A percentile compares a stretch with the other conserved stretches of the same genome.
phyloP scores from a whole-genome alignment of 2,797 vertebrate genomes.

The Phataginus tricuspis region DNA sequence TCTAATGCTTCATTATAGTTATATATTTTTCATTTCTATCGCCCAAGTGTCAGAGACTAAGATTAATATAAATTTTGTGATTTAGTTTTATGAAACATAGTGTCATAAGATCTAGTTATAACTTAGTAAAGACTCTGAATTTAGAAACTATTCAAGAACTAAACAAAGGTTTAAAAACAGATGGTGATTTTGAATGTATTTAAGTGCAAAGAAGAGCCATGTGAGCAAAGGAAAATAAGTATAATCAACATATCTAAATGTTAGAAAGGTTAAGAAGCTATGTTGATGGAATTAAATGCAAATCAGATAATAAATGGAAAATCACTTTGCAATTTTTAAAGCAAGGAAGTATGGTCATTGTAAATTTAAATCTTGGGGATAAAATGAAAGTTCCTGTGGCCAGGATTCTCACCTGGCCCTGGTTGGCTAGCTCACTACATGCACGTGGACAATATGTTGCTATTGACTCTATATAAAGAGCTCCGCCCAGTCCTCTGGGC shows the following conservation, averaged over 20 bases:
- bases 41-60: background rate
- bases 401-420: too few species aligned
- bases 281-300: background rate
- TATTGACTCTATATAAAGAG: too few species aligned
- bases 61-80: background rate
- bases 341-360: background rate
- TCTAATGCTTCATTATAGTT: background rate
- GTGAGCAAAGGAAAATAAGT: background rate
- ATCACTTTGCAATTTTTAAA: background rate
- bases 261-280: background rate
- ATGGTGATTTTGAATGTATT: background rate
- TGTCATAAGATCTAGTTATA: background rate
- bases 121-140: background rate
- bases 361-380: background rate
- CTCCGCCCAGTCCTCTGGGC: too few species aligned
- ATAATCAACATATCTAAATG: background rate
- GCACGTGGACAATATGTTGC: too few species aligned
- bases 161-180: background rate
- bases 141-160: background rate
- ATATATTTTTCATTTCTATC: background rate
- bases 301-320: background rate
- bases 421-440: too few species aligned
- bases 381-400: too few species aligned
- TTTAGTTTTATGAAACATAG: background rate
- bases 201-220: background rate